These are phyloP conservation scores for Sphecodes monilicornis DNA, from an alignment of 2,888 invertebrate genomes.

Conservation along the genomic window DNA sequence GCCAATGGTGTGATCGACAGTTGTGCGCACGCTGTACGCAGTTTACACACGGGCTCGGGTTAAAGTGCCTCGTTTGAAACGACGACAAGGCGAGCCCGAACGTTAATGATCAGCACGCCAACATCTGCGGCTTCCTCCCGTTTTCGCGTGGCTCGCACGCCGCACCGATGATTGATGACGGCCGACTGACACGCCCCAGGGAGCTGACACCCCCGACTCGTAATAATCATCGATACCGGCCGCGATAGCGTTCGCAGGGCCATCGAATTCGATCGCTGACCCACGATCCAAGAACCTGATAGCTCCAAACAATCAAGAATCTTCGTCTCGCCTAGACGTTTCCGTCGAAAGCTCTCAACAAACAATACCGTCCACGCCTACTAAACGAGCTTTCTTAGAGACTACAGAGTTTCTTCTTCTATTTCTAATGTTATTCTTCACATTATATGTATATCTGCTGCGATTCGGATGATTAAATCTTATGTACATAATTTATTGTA, in stretches of 20 bases:
- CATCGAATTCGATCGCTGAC: constrained; percentile 11
- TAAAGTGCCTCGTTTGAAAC: constrained; percentile 38
- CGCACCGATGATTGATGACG: constrained; percentile 60
- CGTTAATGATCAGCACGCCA: constrained; percentile 51
- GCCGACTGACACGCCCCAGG: constrained; percentile 44
- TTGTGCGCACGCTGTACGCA: constrained; percentile 48
- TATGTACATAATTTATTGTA: too few species aligned
- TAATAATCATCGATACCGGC: constrained; percentile 36
- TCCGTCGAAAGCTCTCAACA: not conserved
- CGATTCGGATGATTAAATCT: too few species aligned
- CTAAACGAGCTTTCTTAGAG: not conserved
- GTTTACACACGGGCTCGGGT: constrained; percentile 38
- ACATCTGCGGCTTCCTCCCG: constrained; percentile 60
- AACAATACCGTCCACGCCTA: not conserved
- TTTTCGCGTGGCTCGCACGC: constrained; percentile 59
- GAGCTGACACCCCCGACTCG: constrained; percentile 34
- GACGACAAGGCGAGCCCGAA: constrained; percentile 31
- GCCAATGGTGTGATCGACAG: constrained; percentile 14
- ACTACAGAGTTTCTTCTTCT: too few species aligned
- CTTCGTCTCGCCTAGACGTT: not conserved
- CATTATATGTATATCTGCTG: too few species aligned
- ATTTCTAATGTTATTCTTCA: too few species aligned
- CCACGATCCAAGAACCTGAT: not conserved
- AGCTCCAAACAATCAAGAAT: not conserved
- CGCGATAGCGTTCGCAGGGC: constrained; percentile 4